Evolutionary conservation across 2,113 vertebrate genomes (phyloP).

Genomic region (Aegithalos caudatus): DNA sequence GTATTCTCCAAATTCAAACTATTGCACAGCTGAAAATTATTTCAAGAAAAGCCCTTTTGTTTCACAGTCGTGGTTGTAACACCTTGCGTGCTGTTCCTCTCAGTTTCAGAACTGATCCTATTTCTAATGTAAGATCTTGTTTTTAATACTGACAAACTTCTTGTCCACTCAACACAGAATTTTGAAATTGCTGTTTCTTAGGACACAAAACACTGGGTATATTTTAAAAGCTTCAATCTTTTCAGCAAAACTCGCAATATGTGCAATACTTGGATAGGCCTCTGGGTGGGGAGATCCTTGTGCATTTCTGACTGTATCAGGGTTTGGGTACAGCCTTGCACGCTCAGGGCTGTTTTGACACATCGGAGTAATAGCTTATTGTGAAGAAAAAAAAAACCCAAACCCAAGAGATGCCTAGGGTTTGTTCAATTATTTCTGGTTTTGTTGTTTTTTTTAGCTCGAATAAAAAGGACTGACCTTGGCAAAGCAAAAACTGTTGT

Average conservation of each 20-base stretch:
- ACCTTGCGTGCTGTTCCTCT: background rate
- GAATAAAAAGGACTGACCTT: constrained; percentile 88
- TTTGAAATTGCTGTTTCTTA: background rate
- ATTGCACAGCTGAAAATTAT: background rate
- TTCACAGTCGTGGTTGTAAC: background rate
- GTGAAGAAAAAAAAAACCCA: background rate
- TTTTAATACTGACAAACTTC: background rate
- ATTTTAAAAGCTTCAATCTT: background rate
- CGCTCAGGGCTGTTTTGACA: background rate
- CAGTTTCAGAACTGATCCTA: background rate
- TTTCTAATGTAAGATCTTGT: background rate
- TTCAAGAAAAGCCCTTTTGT: background rate
- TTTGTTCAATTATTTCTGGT: background rate
- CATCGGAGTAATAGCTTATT: background rate
- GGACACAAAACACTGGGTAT: background rate
- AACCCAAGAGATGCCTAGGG: background rate
- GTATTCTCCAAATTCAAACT: background rate
- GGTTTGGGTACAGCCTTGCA: background rate
- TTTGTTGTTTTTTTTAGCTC: constrained; percentile 67
- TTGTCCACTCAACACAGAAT: accelerated
- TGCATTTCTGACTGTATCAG: background rate
- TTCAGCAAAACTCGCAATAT: background rate
- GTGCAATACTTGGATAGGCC: background rate
- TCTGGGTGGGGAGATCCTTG: background rate
- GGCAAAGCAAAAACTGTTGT: constrained; percentile 89